Percentiles rank a stretch among this genome's conserved stretches.
Evolutionary conservation across 2,113 vertebrate species (phyloP).

Genomic region (Muscicapa adusta): DNA sequence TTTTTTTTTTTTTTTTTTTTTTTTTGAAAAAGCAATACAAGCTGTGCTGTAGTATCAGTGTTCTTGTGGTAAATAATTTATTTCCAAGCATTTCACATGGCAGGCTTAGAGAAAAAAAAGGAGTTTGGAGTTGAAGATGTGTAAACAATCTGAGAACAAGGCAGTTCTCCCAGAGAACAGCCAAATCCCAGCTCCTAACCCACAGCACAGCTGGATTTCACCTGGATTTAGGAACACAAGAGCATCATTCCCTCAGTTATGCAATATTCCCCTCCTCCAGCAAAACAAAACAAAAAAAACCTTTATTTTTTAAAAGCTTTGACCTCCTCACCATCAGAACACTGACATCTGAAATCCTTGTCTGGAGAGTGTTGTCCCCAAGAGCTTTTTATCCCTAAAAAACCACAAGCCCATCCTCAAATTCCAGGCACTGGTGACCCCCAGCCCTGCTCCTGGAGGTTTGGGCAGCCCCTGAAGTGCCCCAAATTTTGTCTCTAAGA

Average conservation of each 20-base stretch:
- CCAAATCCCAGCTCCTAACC: neutral
- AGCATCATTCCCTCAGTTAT: neutral
- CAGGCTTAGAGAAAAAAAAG: neutral
- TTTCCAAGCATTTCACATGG: neutral
- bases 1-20: neutral
- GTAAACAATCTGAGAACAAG: neutral
- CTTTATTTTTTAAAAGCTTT: neutral
- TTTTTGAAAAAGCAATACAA: conserved; percentile 10
- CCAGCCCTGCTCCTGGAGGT: neutral
- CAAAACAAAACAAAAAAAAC: neutral
- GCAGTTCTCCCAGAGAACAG: neutral
- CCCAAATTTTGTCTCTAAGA: conserved; percentile 63
- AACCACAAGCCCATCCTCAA: neutral
- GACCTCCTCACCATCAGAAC: neutral
- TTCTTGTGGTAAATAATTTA: neutral
- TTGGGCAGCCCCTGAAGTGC: conserved; percentile 31
- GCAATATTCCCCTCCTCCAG: neutral
- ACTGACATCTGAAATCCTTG: neutral
- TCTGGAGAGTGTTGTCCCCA: neutral
- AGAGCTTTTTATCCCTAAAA: neutral
- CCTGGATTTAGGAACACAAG: neutral
- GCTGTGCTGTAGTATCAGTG: neutral
- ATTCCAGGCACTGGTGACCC: neutral
- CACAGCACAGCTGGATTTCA: neutral
- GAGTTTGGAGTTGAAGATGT: neutral